Base-by-base conservation (phyloP, 1,140 invertebrate species). In the Pachyrhynchus sulphureomaculatus region DNA sequence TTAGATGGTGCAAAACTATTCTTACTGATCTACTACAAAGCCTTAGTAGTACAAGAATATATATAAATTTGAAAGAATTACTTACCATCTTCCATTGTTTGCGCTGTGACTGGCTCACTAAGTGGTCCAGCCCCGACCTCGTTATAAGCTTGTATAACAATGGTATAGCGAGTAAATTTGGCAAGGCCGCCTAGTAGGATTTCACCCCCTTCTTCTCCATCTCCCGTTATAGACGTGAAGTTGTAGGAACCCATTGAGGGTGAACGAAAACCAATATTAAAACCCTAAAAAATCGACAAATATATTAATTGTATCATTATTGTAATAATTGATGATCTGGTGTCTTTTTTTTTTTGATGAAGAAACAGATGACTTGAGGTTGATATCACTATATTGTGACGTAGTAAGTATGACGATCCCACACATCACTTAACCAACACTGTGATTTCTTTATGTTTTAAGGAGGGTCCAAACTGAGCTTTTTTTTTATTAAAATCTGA, bases 111-210 rank as follows among this genome's bases (percentile, higher is more conserved):
- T 36, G 89, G 85, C 44, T 90, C 86, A 0, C 88, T 90, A 0
- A 88, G 76, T 2, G 92, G 92, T 21, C 92, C 91, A 1, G 86
- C 82, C 9, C 92, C 93, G 44, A 91, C 85, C 70, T 88, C 85
- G 78, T 95, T 96, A 74, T 90, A 93, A 1, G 92, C 90, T 75
- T 93, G 90, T 34, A 92, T 87, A 24, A 92, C 86, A 10, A 93
- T 80, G 2, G 84, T 84, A 69, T 95, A 95, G 52, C 87, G 81
- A 0, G 90, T 90, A 69, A 88, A 93, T 64, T 92, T 91, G 42
- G 84, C 78, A 24, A 95, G 76, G 13, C 83, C 86, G 9, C 81
- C 80, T 4, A 89, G 74, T 32, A 86, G 73, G 15, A 87, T 68
- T 72, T 88, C 87, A 0, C 83, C 85, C 4, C 84, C 85, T 33